phyloP scores from a whole-genome alignment of 2,113 vertebrate species.

The Mastomys natalensis region DNA sequence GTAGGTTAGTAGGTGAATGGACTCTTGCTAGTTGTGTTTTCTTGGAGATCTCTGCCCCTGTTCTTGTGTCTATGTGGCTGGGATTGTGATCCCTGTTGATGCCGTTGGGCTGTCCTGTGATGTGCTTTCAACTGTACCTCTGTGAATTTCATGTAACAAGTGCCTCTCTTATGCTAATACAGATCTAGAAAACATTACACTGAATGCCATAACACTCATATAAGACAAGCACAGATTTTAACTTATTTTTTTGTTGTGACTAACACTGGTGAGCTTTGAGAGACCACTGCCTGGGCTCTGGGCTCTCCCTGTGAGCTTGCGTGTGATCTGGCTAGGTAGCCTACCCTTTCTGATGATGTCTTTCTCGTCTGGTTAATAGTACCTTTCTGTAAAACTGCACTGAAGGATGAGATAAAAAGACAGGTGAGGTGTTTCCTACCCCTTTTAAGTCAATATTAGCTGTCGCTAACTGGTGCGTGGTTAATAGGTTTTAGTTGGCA shows the following conservation, averaged over 20 bases:
- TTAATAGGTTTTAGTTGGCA: constrained; percentile 9
- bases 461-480: background rate
- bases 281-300: no score
- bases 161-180: background rate
- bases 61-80: background rate
- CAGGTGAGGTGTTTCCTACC: background rate
- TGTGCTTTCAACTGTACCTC: background rate
- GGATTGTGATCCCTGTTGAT: background rate
- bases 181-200: background rate
- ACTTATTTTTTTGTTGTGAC: background rate
- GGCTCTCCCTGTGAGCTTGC: background rate
- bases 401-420: background rate
- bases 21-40: background rate
- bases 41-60: background rate
- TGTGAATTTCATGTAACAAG: background rate
- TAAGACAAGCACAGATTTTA: constrained; percentile 1
- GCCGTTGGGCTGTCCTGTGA: background rate
- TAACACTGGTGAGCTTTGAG: background rate
- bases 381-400: background rate
- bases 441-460: background rate
- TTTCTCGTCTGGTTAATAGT: background rate
- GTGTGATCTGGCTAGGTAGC: background rate
- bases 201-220: background rate
- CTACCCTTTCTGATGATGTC: background rate
- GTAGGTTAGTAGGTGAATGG: background rate